Base-by-base conservation (phyloP, 2,888 invertebrate species). In the Nowickia ferox region DNA sequence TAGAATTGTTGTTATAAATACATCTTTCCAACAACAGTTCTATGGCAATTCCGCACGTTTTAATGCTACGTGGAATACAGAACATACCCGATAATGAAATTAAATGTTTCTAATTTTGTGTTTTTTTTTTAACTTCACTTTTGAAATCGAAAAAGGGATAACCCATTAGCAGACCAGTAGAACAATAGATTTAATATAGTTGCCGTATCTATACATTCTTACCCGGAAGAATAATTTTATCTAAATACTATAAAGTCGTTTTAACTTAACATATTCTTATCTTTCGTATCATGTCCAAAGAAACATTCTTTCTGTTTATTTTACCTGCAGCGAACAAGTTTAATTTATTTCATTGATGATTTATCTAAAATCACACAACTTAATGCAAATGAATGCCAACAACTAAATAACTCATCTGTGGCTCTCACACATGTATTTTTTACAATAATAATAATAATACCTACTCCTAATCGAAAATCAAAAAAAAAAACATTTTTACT, bases 311-410 rank as follows among this genome's bases (percentile, higher is more conserved):
- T 30, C 30, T 30, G 30, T 30, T 30, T 30, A 30, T 6, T 30
- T 22, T 11, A 5, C 2, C 6, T 15, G 40, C 10, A 15, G 17
- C 11, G 17, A 51, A 51, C 51, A 19, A 51, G 48, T 68, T 51
- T 40, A 51, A 17, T 44, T 69, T 55, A 55, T 55, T 40, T 55
- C 44, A 38, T 68, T 40, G 8, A 17, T 22, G 40, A 42, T 69
- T 69, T 42, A 55, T 69, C 55, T 69, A 15, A 69, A 69, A 69
- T 9, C 19, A 69, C 9, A 69, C 55, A 55, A 42, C 8, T 55
- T 69, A 69, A 69, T 69, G 30, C 44, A 22, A 57, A 42, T 46
- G 57, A 46, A 59, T 22, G 22, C 44, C 71, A 57, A 42, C 71
- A 57, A 57, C 46, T 15, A 48, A 59, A 57, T 57, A 71, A 30